A percentile compares a stretch with the other conserved stretches of the same genome.
phyloP scores from a whole-genome alignment of 2,797 vertebrate species.

The Muscicapa striata region DNA sequence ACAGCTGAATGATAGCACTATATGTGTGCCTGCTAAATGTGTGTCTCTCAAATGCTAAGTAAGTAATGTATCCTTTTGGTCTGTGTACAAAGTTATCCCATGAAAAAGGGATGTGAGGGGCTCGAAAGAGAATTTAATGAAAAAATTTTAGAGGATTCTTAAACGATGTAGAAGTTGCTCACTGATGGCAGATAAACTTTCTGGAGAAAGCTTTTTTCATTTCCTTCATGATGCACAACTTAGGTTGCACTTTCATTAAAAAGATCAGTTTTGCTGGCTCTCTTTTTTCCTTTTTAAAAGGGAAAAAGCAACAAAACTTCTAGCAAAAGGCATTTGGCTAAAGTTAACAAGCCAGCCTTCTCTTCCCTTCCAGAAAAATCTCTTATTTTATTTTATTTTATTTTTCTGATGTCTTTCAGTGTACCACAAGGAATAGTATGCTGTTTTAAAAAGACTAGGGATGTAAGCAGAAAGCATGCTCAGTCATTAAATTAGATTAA shows the following conservation, averaged over 20 bases:
- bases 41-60: neutral
- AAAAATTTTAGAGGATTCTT: neutral
- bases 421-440: neutral
- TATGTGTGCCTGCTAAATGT: neutral
- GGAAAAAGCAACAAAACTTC: neutral
- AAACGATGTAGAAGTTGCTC: neutral
- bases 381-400: neutral
- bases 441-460: neutral
- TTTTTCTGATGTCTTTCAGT: neutral
- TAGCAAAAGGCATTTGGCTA: neutral
- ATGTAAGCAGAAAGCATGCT: neutral
- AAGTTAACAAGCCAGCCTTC: neutral
- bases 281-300: neutral
- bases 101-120: neutral
- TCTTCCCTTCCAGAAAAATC: neutral
- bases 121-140: neutral
- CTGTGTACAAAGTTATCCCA: neutral
- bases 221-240: neutral
- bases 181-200: neutral
- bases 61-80: neutral
- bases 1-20: neutral
- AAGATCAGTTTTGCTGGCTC: neutral
- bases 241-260: neutral
- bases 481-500: neutral
- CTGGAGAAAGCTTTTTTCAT: neutral